Conservation (phyloP, 2,113 vertebrate genomes). For the Sula dactylatra region DNA sequence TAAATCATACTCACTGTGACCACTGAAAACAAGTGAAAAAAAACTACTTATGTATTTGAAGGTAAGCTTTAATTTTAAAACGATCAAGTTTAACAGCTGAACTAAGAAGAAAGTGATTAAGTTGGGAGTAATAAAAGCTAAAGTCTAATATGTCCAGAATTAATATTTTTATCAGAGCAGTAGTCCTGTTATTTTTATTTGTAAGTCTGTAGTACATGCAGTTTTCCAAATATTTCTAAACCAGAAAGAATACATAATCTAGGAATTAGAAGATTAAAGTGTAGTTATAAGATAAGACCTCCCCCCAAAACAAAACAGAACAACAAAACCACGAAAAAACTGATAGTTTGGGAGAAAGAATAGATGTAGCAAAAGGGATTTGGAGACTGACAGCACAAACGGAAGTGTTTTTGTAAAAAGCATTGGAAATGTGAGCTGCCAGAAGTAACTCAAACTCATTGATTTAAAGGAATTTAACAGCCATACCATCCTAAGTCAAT, state of each 20-base stretch:
- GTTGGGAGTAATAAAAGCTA: not conserved
- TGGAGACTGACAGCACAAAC: not conserved
- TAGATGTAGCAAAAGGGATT: not conserved
- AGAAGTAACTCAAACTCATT: not conserved
- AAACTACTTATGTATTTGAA: not conserved
- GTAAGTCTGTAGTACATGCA: not conserved
- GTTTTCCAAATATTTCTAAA: not conserved
- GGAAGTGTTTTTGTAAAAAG: not conserved
- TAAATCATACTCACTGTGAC: not conserved
- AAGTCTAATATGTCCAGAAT: not conserved
- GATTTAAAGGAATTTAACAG: not conserved
- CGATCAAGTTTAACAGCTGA: not conserved
- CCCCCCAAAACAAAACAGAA: not conserved
- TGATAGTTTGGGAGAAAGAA: not conserved
- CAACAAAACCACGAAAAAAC: not conserved
- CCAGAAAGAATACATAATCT: not conserved
- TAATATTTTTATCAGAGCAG: not conserved
- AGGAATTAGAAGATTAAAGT: not conserved
- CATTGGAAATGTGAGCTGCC: not conserved
- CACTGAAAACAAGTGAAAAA: not conserved
- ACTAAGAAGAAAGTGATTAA: not conserved
- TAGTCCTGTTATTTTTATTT: not conserved
- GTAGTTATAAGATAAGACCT: not conserved
- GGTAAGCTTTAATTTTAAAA: not conserved
- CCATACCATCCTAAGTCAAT: not conserved